Percentiles rank a stretch among this genome's conserved stretches.
These are phyloP conservation scores for Cheilosia scutellata DNA, from an alignment of 2,888 invertebrate species.

Conservation along the genomic window DNA sequence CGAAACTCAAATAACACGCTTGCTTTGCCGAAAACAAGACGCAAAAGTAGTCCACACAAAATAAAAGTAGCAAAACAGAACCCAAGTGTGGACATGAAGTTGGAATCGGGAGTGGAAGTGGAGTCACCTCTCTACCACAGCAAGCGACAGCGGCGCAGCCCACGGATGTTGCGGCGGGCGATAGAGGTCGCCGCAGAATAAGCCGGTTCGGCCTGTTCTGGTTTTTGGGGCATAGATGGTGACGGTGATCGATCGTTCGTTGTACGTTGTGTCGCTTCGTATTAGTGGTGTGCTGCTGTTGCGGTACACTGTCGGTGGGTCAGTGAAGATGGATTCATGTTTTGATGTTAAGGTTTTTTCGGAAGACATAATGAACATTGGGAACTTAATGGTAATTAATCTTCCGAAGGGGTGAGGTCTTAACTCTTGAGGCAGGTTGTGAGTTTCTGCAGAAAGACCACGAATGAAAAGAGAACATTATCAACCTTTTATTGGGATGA, in stretches of 20 bases:
- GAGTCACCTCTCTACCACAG: conserved; percentile 3
- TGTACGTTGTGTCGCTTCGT: conserved; percentile 19
- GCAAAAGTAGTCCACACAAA: conserved; percentile 55
- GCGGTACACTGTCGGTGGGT: conserved; percentile 53
- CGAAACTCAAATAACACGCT: conserved; percentile 61
- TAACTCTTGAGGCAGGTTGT: conserved; percentile 40
- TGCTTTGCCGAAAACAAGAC: conserved; percentile 67
- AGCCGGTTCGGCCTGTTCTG: conserved; percentile 72
- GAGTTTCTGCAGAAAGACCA: neutral
- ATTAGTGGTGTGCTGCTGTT: conserved; percentile 2
- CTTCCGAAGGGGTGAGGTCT: neutral
- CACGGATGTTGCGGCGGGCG: conserved; percentile 68
- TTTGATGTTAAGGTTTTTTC: conserved; percentile 26
- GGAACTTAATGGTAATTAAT: conserved; percentile 42
- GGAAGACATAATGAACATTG: neutral
- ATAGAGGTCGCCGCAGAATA: conserved; percentile 69
- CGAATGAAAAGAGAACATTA: too few species aligned
- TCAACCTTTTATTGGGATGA: too few species aligned
- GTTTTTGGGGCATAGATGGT: conserved; percentile 68
- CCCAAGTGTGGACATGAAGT: conserved; percentile 26
- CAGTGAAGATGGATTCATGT: conserved; percentile 45
- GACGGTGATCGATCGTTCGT: conserved; percentile 62
- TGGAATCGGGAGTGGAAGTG: conserved; percentile 9
- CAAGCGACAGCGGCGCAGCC: conserved; percentile 23
- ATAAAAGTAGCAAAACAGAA: conserved; percentile 58